Conservation (phyloP, 1,140 invertebrate species). For the Schlechtendalia chinensis region DNA sequence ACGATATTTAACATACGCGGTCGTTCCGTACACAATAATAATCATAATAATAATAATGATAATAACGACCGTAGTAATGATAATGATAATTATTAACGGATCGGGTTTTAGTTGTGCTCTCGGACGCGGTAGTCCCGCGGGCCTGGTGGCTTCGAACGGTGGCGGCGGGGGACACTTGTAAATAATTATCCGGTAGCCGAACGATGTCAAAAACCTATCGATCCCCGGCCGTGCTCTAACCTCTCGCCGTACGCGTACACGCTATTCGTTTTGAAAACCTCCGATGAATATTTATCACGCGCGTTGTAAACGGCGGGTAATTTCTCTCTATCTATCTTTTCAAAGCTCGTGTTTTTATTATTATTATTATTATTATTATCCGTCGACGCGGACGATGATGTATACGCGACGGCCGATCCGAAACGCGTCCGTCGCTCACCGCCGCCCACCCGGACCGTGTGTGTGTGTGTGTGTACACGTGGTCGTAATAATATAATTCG, state of each 20-base stretch:
- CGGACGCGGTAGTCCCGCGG: slow-evolving; percentile 18
- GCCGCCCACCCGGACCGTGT: too few relatives aligned
- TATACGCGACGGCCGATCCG: slow-evolving; percentile 5
- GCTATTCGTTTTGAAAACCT: not conserved
- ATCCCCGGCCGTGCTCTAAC: not conserved
- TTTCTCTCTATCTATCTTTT: not conserved
- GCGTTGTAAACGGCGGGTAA: not conserved
- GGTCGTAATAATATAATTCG: slow-evolving; percentile 27
- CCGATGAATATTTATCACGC: slow-evolving; percentile 9
- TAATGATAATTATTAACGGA: slow-evolving; percentile 48
- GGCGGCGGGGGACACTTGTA: not conserved
- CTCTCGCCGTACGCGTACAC: not conserved
- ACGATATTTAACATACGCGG: not conserved
- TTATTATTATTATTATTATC: not conserved
- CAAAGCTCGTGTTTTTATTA: too few relatives aligned
- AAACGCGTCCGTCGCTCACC: not conserved
- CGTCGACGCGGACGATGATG: not conserved
- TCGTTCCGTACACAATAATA: not conserved
- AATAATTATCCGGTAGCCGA: slow-evolving; percentile 49
- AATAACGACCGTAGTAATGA: slow-evolving; percentile 33
- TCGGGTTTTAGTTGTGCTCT: not conserved
- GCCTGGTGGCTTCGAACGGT: too few relatives aligned
- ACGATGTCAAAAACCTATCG: slow-evolving; percentile 49
- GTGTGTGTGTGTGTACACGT: too few relatives aligned
- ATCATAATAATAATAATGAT: slow-evolving; percentile 2